Evolutionary conservation across 1,140 invertebrate genomes (phyloP), one percentile per base, ranked within the genome.

Genomic region (Trichonephila clavata): DNA sequence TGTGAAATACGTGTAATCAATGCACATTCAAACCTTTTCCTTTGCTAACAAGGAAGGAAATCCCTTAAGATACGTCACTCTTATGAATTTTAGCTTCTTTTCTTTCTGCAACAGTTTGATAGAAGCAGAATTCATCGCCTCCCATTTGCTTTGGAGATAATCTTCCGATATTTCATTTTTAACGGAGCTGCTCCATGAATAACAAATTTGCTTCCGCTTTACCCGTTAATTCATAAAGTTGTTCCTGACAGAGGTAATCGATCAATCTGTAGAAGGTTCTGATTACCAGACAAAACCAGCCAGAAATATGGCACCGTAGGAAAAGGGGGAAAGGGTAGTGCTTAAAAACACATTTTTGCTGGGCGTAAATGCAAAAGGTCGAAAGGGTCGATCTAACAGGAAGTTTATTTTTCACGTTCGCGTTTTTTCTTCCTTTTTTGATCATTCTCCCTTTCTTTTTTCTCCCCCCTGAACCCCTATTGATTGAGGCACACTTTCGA

Each of bases 81-180:
- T 20, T 77, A 32, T 20, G 5, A 77, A 77, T 77, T 39, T 77
- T 24, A 24, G 16, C 24, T 39, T 13, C 18, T 39, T 14, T 77
- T 32, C 27, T 32, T 39, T 39, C 71, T 16, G 71, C 71, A 77
- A 77, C 71, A 77, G 71, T 77, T 77, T 77, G 71, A 77, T 77
- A 27, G 71, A 32, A 77, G 32, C 16, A 77, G 71, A 77, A 77
- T 77, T 39, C 71, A 77, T 77, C 71, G 71, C 27, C 14, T 39
- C 71, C 71, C 71, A 77, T 77, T 77, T 77, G 27, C 71, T 18
- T 77, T 32, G 2, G 32, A 77, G 71, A 77, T 77, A 77, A 77
- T 77, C 71, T 77, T 77, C 71, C 71, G 71, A 77, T 77, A 77
- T 77, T 77, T 77, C 71, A 77, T 77, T 77, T 77, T 77, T 77